phyloP scores from a whole-genome alignment of 1,140 invertebrate species.

The Cephus cinctus region DNA sequence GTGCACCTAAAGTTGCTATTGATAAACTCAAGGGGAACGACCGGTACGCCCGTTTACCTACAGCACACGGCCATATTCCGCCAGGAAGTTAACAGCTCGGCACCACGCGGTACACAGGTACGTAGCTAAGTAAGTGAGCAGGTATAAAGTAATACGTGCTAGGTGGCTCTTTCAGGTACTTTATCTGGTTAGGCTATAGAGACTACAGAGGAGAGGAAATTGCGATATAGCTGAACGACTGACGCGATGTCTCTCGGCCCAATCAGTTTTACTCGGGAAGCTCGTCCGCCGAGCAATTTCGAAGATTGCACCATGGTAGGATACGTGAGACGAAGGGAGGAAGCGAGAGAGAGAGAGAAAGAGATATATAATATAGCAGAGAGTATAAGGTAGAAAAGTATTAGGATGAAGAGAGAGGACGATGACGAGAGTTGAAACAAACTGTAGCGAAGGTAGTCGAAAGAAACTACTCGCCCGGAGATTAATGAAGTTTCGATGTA shows the following conservation, averaged over 20 bases:
- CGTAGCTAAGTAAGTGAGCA: no score
- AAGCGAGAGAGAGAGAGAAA: background rate
- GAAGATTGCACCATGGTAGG: conserved; percentile 32
- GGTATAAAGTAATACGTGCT: no score
- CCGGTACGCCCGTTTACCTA: no score
- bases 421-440: background rate
- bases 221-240: conserved; percentile 21
- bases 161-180: no score
- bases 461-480: conserved; percentile 22
- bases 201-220: no score
- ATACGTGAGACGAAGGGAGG: background rate
- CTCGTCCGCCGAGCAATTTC: conserved; percentile 37
- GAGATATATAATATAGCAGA: conserved; percentile 15
- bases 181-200: no score
- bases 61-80: no score
- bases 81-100: no score
- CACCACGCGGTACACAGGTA: no score
- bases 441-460: background rate
- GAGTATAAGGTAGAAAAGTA: background rate
- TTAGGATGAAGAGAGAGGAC: conserved; percentile 2
- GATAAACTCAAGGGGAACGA: no score
- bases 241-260: conserved; percentile 31
- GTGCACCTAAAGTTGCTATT: no score
- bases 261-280: conserved; percentile 33
- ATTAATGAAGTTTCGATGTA: conserved; percentile 36